Base-by-base conservation (phyloP, 1,140 invertebrate species). In the Schlechtendalia chinensis region DNA sequence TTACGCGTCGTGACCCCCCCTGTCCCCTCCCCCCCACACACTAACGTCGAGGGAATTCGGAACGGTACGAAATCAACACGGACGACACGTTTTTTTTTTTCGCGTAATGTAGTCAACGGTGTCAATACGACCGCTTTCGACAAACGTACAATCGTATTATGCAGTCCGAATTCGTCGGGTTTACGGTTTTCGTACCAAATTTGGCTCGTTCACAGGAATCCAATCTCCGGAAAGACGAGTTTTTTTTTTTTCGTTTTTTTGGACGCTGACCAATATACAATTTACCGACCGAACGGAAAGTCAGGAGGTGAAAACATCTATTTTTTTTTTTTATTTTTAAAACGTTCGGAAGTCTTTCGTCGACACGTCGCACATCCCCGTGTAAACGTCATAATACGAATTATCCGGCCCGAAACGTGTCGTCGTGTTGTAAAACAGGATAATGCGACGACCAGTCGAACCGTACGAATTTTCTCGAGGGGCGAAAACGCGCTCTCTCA, bases 161-260 rank as follows among this genome's bases (percentile, higher is more conserved):
- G n/a, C 32, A 47, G 47, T 69, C 27, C 22, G 1, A 54, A 54
- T 72, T 72, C 24, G 47, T 79, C 45, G 39, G 45, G 29, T 61
- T 79, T 79, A 50, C 61, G 58, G 63, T 79, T 50, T 61, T 14
- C 58, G 39, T 61, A n/a, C n/a, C 8, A 19, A 75, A 75, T 58
- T 79, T 79, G 75, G 75, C 75, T 50, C 75, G 75, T 61, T 24
- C 27, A 63, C 75, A 79, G 45, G 22, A 79, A 63, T 79, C 39
- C 39, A 59, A 79, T 79, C 22, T 54, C 32, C 3, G 58, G 27
- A 17, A 14, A 29, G 58, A 24, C 14, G 32, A 22, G n/a, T 29
- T 59, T 59, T 59, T 5, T 56, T 77, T 79, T 79, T 79, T 79
- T 63, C 58, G 12, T 56, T 77, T 79, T 79, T 79, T 79, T 63